Base-by-base conservation (phyloP, 2,797 vertebrate genomes). In the Pelochelys cantorii region DNA sequence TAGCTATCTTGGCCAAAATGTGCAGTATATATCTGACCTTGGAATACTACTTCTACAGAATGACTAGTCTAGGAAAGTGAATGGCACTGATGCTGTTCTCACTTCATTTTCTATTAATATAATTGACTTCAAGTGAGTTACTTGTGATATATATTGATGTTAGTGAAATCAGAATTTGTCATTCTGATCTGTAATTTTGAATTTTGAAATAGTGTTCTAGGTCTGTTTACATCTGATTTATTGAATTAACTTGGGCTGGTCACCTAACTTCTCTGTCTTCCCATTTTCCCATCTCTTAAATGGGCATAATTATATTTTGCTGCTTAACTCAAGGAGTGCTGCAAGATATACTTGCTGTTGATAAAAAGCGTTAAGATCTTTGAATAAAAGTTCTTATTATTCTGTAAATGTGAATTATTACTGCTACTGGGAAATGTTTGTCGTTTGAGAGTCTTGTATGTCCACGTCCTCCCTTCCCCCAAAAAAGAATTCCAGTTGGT, bases 401-500 rank as follows among this genome's bases (percentile, higher is more conserved):
- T 52, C 90, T 83, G 29, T 81, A 59, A 3, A 7, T 3, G 1
- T 82, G 86, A 87, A 78, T 57, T 23, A 59, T 81, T 95, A 77
- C 13, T 37, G 1, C 29, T 20, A 71, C 23, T 86, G 57, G 84
- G 62, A 88, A 53, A 83, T 78, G 34, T 74, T 53, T 83, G n/a
- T 55, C 12, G n/a, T 71, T 22, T 71, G 68, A 17, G 1, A 22
- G 68, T 71, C 18, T 71, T 71, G 5, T 37, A 18, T 37, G 87
- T 37, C 55, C 48, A 10, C 0, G 2, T 65, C 42, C 42, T 48
- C 42, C 42, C 42, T 48, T 48, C 42, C 42, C 42, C 65, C 89
- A 93, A 94, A 96, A 85, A 92, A 81, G 84, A 90, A 4, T 52
- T 92, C 83, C 84, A 7, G 71, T n/a, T 68, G 80, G 86, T 94